phyloP scores from a whole-genome alignment of 2,113 vertebrate genomes.

The Rhizomys pruinosus region DNA sequence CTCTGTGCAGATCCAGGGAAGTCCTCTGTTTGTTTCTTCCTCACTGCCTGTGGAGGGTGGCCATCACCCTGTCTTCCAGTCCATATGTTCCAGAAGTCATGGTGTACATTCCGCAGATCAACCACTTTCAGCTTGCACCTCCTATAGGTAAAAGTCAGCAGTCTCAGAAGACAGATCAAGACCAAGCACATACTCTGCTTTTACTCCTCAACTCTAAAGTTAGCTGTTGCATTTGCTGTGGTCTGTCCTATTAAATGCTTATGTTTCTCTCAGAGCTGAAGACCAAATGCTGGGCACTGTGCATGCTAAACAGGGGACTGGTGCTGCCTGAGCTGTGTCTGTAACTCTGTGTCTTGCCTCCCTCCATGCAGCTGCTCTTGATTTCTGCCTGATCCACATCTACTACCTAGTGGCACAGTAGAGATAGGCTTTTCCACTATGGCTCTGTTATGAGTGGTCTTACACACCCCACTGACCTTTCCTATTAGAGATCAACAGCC shows the following conservation, averaged over 20 bases:
- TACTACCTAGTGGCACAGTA: no score
- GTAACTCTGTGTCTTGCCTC: no score
- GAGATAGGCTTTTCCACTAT: neutral
- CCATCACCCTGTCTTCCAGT: neutral
- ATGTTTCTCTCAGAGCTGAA: neutral
- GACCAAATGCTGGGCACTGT: no score
- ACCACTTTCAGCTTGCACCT: neutral
- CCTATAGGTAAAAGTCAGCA: neutral
- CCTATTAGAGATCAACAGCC: neutral
- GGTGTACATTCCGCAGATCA: neutral
- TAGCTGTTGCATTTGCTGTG: neutral
- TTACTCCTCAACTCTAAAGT: no score
- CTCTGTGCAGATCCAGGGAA: neutral
- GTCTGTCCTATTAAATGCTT: neutral
- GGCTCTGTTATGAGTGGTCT: neutral
- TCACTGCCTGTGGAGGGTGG: neutral
- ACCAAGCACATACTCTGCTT: neutral
- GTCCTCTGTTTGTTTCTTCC: neutral
- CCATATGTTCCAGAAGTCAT: neutral
- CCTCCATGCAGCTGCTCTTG: accelerated
- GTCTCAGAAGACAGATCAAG: neutral
- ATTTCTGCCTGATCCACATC: neutral
- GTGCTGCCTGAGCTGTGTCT: neutral
- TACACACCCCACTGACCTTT: neutral
- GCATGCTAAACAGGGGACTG: neutral